These are phyloP conservation scores for Tipula unca DNA, from an alignment of 2,888 invertebrate genomes.

Conservation along the genomic window DNA sequence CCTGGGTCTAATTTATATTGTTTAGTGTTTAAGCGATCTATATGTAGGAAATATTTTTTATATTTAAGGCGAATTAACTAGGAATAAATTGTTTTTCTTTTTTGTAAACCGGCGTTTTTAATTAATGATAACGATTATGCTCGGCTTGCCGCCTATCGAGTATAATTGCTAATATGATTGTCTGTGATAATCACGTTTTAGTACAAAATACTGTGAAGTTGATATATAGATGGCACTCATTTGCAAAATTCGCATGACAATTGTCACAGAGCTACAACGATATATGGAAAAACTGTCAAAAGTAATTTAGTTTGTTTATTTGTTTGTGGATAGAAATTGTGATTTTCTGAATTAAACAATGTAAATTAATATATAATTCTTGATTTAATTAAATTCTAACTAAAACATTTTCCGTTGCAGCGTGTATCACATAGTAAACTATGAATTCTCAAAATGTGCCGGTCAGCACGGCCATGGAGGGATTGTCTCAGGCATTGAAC, in stretches of 20 bases:
- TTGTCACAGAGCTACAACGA: background rate
- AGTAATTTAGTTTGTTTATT: background rate
- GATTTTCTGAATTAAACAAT: background rate
- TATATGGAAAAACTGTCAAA: background rate
- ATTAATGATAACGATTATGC: too few species aligned
- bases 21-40: background rate
- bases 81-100: background rate
- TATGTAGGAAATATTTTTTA: conserved; percentile 2
- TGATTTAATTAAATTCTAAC: background rate
- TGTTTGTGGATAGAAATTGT: background rate
- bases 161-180: background rate
- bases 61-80: conserved; percentile 4
- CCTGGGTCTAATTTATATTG: background rate
- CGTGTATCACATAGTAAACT: background rate
- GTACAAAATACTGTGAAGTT: background rate
- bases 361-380: background rate
- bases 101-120: background rate
- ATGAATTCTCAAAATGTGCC: conserved; percentile 9
- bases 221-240: background rate
- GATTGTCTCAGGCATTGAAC: conserved; percentile 66
- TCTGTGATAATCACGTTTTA: background rate
- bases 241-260: background rate
- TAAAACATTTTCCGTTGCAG: background rate
- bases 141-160: background rate
- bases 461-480: conserved; percentile 57